Evolutionary conservation across 2,888 invertebrate species (phyloP).

Genomic region (Fragum sueziense): DNA sequence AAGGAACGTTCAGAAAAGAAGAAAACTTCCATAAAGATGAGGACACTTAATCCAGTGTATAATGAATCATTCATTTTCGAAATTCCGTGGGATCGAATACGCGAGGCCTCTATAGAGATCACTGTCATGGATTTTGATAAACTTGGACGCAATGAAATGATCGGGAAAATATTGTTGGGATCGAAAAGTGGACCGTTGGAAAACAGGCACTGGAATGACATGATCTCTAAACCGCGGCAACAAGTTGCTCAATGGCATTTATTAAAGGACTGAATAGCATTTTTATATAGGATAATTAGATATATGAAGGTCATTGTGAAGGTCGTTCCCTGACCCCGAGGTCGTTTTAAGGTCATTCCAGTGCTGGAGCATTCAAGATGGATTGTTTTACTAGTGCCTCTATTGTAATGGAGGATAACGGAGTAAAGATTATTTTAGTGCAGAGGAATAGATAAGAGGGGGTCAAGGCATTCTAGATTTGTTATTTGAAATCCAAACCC

Average conservation of each 20-base stretch:
- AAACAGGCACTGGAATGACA: constrained; percentile 99
- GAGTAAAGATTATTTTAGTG: too few relatives aligned
- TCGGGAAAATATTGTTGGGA: constrained; percentile 86
- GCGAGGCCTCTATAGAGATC: constrained; percentile 96
- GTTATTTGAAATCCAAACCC: too few relatives aligned
- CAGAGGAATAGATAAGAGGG: too few relatives aligned
- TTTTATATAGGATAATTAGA: background rate
- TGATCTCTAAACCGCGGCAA: constrained; percentile 98
- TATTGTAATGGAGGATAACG: too few relatives aligned
- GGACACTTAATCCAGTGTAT: constrained; percentile 96
- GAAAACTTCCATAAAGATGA: constrained; percentile 88
- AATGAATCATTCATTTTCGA: constrained; percentile 98
- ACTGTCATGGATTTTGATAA: constrained; percentile 99
- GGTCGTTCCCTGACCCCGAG: too few relatives aligned
- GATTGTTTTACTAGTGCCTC: background rate
- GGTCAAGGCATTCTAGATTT: too few relatives aligned
- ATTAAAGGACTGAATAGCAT: constrained; percentile 86
- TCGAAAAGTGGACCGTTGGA: constrained; percentile 94
- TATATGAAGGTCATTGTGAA: background rate
- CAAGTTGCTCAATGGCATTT: constrained; percentile 98
- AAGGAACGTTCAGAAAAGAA: constrained; percentile 97
- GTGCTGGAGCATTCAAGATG: background rate
- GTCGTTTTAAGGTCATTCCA: background rate
- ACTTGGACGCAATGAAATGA: constrained; percentile 95
- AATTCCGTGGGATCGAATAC: constrained; percentile 98